Percentiles rank a stretch among this genome's conserved stretches.
These are phyloP conservation scores for Hypotaenidia philippensis DNA, from an alignment of 2,797 vertebrate species.

Conservation along the genomic window DNA sequence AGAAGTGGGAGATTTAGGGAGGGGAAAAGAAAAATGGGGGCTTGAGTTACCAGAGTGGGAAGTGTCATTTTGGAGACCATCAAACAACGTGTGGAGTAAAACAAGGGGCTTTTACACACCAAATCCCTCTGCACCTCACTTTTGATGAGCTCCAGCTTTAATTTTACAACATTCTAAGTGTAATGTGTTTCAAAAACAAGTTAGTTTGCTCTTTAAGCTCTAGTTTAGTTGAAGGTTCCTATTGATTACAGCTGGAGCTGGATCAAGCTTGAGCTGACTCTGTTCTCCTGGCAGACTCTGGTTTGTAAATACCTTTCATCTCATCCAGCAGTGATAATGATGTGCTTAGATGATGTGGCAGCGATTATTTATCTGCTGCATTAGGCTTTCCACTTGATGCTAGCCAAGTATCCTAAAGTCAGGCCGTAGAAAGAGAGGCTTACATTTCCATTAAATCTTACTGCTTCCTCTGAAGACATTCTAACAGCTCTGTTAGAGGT, in stretches of 20 bases:
- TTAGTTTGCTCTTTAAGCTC: background rate
- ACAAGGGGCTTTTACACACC: slow-evolving; percentile 8
- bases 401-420: background rate
- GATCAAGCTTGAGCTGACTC: slow-evolving; percentile 20
- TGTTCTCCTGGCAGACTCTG: slow-evolving; percentile 53
- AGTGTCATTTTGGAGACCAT: background rate
- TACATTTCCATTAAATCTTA: background rate
- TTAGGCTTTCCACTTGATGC: background rate
- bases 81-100: background rate
- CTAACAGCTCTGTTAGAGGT: background rate
- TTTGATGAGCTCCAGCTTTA: background rate
- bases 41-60: background rate
- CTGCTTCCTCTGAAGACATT: background rate
- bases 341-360: slow-evolving; percentile 59
- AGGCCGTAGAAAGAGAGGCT: background rate
- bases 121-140: background rate
- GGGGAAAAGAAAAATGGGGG: background rate
- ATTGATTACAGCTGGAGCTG: slow-evolving; percentile 59
- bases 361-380: slow-evolving; percentile 19
- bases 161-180: background rate
- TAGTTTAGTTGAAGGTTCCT: slow-evolving; percentile 23
- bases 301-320: slow-evolving; percentile 38
- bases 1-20: background rate
- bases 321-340: slow-evolving; percentile 33
- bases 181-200: background rate